Conservation (phyloP, 2,113 vertebrate genomes). For the Plestiodon gilberti region DNA sequence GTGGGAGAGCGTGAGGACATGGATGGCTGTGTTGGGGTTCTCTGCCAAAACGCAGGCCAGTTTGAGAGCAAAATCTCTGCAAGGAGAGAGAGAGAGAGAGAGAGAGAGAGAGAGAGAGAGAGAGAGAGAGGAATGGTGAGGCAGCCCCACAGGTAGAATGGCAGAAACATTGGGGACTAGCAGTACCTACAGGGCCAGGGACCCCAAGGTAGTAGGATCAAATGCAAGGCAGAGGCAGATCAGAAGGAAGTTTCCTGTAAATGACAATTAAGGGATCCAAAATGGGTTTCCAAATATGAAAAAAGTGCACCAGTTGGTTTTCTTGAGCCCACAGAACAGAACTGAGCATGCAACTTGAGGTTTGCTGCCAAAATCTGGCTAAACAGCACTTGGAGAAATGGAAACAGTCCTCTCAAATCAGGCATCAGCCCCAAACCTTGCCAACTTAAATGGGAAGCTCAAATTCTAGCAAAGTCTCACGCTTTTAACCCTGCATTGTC, state of each 20-base stretch:
- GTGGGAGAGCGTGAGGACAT: conserved; percentile 88
- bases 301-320: background rate
- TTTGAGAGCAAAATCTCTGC: conserved; percentile 90
- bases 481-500: conserved; percentile 90
- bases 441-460: background rate
- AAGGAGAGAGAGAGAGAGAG: conserved; percentile 14
- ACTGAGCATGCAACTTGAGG: background rate
- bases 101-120: too few relatives aligned
- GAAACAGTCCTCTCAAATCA: background rate
- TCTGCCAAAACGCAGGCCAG: conserved; percentile 87
- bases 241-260: too few relatives aligned
- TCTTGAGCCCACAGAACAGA: background rate
- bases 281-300: background rate
- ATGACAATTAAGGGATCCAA: background rate
- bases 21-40: conserved; percentile 86
- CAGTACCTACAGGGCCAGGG: background rate
- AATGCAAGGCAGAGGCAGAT: background rate
- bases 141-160: too few relatives aligned
- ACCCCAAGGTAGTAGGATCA: background rate
- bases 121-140: background rate
- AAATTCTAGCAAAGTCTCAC: conserved; percentile 70
- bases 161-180: background rate
- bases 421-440: background rate
- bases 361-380: background rate
- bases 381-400: background rate